phyloP scores from a whole-genome alignment of 2,113 vertebrate genomes.

The Phylloscopus trochilus region DNA sequence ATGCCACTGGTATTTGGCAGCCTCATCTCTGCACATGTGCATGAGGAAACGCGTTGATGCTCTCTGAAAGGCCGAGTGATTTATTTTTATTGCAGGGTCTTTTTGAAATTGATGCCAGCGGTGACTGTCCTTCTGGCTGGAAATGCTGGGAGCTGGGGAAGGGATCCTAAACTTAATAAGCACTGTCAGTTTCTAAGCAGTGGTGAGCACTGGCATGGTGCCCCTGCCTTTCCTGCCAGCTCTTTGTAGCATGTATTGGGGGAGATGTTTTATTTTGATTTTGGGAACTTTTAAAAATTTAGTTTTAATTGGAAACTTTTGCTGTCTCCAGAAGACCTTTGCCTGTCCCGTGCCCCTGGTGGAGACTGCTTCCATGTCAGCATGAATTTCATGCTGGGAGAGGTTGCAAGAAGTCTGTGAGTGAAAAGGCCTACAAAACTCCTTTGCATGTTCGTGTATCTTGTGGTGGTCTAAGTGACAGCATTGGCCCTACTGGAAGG shows the following conservation, averaged over 20 bases:
- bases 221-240: conserved; percentile 9
- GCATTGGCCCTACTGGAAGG: neutral
- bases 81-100: conserved; percentile 59
- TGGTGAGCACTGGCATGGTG: neutral
- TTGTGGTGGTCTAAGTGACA: neutral
- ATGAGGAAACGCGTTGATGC: neutral
- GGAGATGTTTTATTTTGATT: conserved; percentile 9
- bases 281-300: neutral
- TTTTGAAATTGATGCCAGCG: conserved; percentile 59
- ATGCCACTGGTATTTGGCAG: conserved; percentile 40
- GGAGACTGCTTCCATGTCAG: neutral
- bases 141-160: neutral
- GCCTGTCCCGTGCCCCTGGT: neutral
- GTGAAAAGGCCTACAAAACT: neutral
- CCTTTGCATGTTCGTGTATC: accelerated
- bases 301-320: neutral
- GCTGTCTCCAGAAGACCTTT: neutral
- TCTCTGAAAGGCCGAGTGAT: conserved; percentile 46
- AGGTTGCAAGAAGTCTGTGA: neutral
- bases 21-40: conserved; percentile 34
- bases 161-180: conserved; percentile 5
- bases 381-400: neutral
- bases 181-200: neutral
- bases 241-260: neutral
- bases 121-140: conserved; percentile 35